A percentile compares a stretch with the other conserved stretches of the same genome.
These are phyloP conservation scores for Orestias chungarensis DNA, from an alignment of 2,797 vertebrate species.

Conservation along the genomic window DNA sequence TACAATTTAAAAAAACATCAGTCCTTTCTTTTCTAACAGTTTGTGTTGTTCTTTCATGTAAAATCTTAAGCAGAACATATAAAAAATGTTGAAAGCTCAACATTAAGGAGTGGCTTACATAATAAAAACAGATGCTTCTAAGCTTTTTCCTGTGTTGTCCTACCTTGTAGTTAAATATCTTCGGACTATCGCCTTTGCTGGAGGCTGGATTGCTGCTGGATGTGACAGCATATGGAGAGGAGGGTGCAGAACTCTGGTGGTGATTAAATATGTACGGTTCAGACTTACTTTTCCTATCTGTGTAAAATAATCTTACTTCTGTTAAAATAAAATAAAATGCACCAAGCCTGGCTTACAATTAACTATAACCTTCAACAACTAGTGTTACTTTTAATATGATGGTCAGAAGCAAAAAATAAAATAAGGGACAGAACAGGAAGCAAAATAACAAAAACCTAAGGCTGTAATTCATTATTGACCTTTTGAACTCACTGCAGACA, in stretches of 20 bases:
- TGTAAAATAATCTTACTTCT: neutral
- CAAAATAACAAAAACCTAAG: neutral
- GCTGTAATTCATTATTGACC: constrained; percentile 7
- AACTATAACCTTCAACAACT: neutral
- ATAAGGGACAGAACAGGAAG: neutral
- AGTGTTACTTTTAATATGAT: neutral
- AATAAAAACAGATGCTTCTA: neutral
- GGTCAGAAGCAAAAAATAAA: neutral
- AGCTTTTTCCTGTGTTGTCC: constrained; percentile 8
- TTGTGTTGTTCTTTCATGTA: neutral
- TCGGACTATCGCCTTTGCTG: constrained; percentile 84
- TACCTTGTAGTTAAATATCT: constrained; percentile 88
- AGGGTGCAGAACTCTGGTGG: constrained; percentile 82
- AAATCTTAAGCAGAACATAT: neutral
- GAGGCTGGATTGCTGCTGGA: constrained; percentile 85
- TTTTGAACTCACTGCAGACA: constrained; percentile 25
- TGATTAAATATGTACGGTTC: neutral
- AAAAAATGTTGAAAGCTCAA: neutral
- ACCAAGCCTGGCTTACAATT: neutral
- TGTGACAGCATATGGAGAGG: constrained; percentile 80
- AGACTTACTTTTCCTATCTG: neutral
- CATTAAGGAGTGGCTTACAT: too few species aligned
- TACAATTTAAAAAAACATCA: neutral
- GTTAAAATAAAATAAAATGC: neutral
- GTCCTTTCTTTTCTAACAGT: neutral